Conservation (phyloP, 2,113 vertebrate genomes). For the Platichthys stellatus region DNA sequence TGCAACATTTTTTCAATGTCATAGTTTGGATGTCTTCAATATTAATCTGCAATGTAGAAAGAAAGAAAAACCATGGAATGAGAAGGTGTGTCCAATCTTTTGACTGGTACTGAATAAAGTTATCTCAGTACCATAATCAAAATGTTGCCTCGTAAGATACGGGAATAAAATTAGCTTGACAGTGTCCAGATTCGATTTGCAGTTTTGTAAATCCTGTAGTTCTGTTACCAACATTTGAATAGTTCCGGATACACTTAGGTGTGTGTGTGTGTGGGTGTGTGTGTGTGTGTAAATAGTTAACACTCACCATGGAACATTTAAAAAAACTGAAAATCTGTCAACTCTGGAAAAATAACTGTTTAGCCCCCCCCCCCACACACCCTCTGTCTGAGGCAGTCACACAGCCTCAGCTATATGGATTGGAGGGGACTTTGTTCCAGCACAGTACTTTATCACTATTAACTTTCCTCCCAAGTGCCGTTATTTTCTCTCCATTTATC, state of each 20-base stretch:
- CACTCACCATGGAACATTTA: conserved; percentile 6
- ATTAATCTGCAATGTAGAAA: no score
- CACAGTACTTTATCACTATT: conserved; percentile 48
- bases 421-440: conserved; percentile 41
- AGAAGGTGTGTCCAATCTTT: no score
- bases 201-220: no score
- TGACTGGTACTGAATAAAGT: no score
- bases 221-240: no score
- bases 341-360: conserved; percentile 33
- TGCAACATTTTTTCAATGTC: no score
- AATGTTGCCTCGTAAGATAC: background rate
- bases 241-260: no score
- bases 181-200: background rate
- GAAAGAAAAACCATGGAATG: no score
- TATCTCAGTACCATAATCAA: background rate
- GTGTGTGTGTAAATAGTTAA: background rate
- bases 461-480: conserved; percentile 43
- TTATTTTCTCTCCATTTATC: conserved; percentile 45
- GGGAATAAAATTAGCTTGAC: background rate
- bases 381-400: conserved; percentile 19
- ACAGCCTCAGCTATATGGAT: conserved; percentile 29
- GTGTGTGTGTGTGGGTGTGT: no score
- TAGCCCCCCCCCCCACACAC: conserved; percentile 17
- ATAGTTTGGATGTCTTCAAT: no score
- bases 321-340: conserved; percentile 24